Base-by-base conservation (phyloP, 2,113 vertebrate species). In the Cairina moschata region DNA sequence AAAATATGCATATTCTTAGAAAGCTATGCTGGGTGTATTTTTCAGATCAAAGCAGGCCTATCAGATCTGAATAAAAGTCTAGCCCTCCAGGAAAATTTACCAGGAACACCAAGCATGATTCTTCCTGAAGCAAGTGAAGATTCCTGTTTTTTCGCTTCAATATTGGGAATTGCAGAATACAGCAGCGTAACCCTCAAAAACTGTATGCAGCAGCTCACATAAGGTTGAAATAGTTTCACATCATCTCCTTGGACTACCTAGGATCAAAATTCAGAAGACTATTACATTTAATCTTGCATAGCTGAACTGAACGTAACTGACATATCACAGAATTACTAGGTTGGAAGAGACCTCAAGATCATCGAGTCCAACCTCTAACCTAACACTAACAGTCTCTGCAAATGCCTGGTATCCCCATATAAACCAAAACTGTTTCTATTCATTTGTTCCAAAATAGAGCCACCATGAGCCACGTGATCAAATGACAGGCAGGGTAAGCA, bases 11-110 rank as follows among this genome's bases (percentile, higher is more conserved):
- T 26, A 56, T 67, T n/a, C 38, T 62, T 32, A 67, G n/a, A 77
- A 13, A 78, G 42, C n/a, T 78, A 78, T 79, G 1, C 0, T 84
- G 52, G 15, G 29, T 88, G 52, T 29, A 52, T 31, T 29, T 82
- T 60, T 32, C 36, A 93, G 55, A 91, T 25, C 56, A 90, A 95
- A 90, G 65, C 9, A 74, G 26, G 34, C 11, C 44, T 46, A 26
- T 42, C 68, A 78, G n/a, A 80, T 66, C 55, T 79, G 16, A 79
- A 48, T 8, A 66, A 6, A 88, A 40, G 25, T 42, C 62, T 74
- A 11, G 11, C 2, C 11, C 36, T 46, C 22, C 46, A 81, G 6
- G 1, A 83, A 17, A 72, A 78, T 13, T 68, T 36, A 75, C 22
- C 7, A 88, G 50, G 25, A 80, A 22, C 42, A 67, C 4, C 25